Conservation (phyloP, 2,113 vertebrate genomes). For the Dipodomys stephensi region DNA sequence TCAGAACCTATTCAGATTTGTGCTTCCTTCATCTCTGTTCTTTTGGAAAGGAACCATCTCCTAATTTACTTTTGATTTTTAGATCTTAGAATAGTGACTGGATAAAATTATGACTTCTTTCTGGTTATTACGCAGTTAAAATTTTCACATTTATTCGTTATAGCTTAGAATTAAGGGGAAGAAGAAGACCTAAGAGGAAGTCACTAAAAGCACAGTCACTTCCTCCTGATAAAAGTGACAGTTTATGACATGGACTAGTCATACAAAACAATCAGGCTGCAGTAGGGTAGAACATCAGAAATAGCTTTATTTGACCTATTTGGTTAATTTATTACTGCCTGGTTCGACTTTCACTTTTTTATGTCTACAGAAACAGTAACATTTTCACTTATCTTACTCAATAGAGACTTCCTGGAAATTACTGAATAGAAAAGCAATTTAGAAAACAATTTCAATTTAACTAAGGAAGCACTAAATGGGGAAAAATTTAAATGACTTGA, state of each 20-base stretch:
- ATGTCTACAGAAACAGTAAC: constrained; percentile 15
- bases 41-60: background rate
- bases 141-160: constrained; percentile 32
- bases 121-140: background rate
- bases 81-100: background rate
- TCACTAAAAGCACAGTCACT: background rate
- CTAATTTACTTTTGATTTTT: constrained; percentile 44
- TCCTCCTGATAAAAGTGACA: constrained; percentile 46
- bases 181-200: constrained; percentile 31
- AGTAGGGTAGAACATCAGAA: background rate
- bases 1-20: background rate
- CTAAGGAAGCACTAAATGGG: constrained; percentile 2
- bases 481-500: constrained; percentile 46
- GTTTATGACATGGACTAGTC: background rate
- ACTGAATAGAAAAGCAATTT: constrained; percentile 22
- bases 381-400: constrained; percentile 57
- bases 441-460: constrained; percentile 59
- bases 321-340: constrained; percentile 25
- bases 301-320: constrained; percentile 25
- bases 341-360: constrained; percentile 25
- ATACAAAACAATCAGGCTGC: background rate
- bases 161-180: constrained; percentile 19
- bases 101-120: constrained; percentile 35
- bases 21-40: constrained; percentile 1
- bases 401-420: constrained; percentile 45